A percentile compares a stretch with the other conserved stretches of the same genome.
Evolutionary conservation across 2,113 vertebrate species (phyloP).

Genomic region (Aythya baeri): DNA sequence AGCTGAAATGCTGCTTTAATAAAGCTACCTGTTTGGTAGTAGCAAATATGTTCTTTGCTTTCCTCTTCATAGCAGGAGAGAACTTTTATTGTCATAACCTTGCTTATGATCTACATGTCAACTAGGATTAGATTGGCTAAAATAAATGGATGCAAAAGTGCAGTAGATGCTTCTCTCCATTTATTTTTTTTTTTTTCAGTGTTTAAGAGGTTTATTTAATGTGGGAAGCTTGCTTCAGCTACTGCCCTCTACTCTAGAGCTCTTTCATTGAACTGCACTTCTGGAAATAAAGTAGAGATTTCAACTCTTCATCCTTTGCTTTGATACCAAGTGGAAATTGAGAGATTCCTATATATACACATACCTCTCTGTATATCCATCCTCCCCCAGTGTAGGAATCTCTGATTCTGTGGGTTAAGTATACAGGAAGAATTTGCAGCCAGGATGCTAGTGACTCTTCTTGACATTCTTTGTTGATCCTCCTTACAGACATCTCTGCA

Average conservation of each 20-base stretch:
- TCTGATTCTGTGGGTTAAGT: neutral
- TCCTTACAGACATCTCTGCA: neutral
- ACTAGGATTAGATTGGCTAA: neutral
- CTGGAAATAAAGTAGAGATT: neutral
- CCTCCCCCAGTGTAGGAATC: neutral
- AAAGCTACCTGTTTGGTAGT: neutral
- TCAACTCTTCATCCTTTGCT: neutral
- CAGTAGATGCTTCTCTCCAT: neutral
- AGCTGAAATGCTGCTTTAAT: neutral
- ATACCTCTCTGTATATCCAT: rapidly evolving
- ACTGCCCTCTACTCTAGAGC: neutral
- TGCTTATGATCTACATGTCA: neutral
- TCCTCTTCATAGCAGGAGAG: neutral
- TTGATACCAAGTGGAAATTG: neutral
- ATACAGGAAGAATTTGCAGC: neutral
- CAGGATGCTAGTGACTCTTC: neutral
- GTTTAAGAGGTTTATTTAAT: neutral
- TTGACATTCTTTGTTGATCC: neutral
- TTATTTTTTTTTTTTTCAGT: neutral
- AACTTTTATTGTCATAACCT: neutral
- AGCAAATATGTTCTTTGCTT: neutral
- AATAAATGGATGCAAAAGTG: neutral
- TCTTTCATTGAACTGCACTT: neutral
- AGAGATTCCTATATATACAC: no score
- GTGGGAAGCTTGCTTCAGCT: neutral